A percentile compares a stretch with the other conserved stretches of the same genome.
These are phyloP conservation scores for Gila robusta DNA, from an alignment of 2,797 vertebrate species.

Conservation along the genomic window DNA sequence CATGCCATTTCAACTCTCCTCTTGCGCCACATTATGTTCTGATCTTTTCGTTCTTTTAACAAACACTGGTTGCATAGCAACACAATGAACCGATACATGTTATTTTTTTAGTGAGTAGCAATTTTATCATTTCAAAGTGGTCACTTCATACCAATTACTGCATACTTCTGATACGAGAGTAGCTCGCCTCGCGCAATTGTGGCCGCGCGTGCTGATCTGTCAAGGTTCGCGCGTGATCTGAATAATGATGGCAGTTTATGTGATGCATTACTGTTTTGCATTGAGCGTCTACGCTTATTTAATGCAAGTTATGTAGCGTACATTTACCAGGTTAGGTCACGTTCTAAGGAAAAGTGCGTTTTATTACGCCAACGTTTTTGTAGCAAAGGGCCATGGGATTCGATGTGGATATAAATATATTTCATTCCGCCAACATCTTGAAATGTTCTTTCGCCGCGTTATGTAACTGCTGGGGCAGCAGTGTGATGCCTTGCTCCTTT, in stretches of 20 bases:
- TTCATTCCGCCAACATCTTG: background rate
- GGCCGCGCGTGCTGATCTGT: conserved; percentile 24
- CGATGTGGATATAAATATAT: background rate
- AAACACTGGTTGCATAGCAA: conserved; percentile 67
- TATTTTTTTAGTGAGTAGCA: conserved; percentile 59
- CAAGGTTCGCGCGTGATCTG: conserved; percentile 50
- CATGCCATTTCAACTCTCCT: background rate
- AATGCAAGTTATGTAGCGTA: background rate
- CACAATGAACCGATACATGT: conserved; percentile 52
- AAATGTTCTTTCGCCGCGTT: background rate
- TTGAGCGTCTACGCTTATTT: conserved; percentile 2
- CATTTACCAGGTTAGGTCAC: background rate
- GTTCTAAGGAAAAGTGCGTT: background rate
- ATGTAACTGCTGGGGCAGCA: background rate
- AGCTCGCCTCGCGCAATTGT: conserved; percentile 30
- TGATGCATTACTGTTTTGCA: conserved; percentile 34
- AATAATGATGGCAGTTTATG: conserved; percentile 54
- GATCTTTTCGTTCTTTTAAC: conserved; percentile 55
- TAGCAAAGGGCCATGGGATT: background rate
- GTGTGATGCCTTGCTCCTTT: background rate
- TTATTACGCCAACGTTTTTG: background rate
- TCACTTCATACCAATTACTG: conserved; percentile 67
- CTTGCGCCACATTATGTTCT: background rate
- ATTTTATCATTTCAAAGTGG: conserved; percentile 66
- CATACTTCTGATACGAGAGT: conserved; percentile 59